Base-by-base conservation (phyloP, 2,888 invertebrate genomes). In the Chalcis sispes region DNA sequence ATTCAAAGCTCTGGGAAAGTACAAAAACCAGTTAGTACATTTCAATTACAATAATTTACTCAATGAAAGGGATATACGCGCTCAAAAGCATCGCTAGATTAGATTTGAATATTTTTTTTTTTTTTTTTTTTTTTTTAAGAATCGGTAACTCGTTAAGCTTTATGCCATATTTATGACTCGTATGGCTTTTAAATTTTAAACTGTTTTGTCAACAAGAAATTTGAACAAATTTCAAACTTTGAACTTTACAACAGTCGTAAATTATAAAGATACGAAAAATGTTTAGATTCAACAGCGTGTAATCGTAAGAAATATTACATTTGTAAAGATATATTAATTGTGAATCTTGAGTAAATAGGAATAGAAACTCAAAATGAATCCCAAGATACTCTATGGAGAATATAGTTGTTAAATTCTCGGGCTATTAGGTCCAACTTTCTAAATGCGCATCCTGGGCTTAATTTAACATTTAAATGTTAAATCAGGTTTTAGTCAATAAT, bases 391-490 rank as follows among this genome's bases (percentile, higher is more conserved):
- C 66, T 40, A 56, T 74, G 71, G 66, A 48, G 67, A 61, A 80
- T 80, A 81, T 36, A 18, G 23, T 32, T 61, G 23, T 36, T 36
- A 50, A 48, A 80, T 78, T 77, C 79, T 77, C 36, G 79, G 69
- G 79, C 82, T 81, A 82, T 81, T 81, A 79, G 81, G 80, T 67
- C 79, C 77, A 80, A 82, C 78, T 81, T 80, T 73, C 77, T 62
- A 76, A 79, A 80, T 72, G 79, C 81, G 78, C 79, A 77, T 77
- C 76, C 42, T 42, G 78, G 69, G 78, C 74, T 70, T 72, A 73
- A 56, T 74, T 75, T 67, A 73, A 56, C 25, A 46, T 5, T 18
- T 5, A 2, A 25, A 13, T 18, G 13, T 25, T 3, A 29, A 61
- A n/a, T 42, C 2, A 18, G n/a, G 15, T 20, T 54, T 61, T 42